phyloP scores from a whole-genome alignment of 2,888 invertebrate genomes.

The Bombylius discolor region DNA sequence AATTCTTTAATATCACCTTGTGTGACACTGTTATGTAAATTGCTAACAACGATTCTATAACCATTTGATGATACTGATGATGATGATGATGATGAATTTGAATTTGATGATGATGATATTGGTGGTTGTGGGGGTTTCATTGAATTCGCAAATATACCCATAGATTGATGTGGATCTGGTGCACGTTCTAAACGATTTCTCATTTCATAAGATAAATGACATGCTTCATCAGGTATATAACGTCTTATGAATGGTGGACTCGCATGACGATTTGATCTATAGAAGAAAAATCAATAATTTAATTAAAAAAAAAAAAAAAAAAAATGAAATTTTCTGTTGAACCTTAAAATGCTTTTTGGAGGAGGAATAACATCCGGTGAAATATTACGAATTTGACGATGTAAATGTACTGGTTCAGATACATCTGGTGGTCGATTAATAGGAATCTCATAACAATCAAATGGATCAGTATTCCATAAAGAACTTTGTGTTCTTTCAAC shows the following conservation, averaged over 20 bases:
- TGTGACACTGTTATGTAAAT: slow-evolving; percentile 74
- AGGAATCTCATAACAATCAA: slow-evolving; percentile 30
- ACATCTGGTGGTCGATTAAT: slow-evolving; percentile 5
- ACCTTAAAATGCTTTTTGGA: slow-evolving; percentile 18
- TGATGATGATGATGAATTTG: slow-evolving; percentile 1
- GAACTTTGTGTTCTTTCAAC: slow-evolving; percentile 2
- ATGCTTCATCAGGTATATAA: slow-evolving; percentile 23
- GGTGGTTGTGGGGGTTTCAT: slow-evolving; percentile 9
- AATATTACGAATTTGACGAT: slow-evolving; percentile 25
- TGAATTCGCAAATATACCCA: slow-evolving; percentile 33
- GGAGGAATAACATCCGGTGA: slow-evolving; percentile 22
- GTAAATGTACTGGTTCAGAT: slow-evolving; percentile 12
- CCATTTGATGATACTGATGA: slow-evolving; percentile 36
- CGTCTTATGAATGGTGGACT: slow-evolving; percentile 23
- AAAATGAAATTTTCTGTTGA: background rate
- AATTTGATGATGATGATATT: slow-evolving; percentile 9
- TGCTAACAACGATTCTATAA: slow-evolving; percentile 80
- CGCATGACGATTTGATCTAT: slow-evolving; percentile 11
- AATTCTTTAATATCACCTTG: slow-evolving; percentile 86
- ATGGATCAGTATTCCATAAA: slow-evolving; percentile 24
- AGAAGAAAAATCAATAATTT: background rate
- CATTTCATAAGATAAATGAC: slow-evolving; percentile 33
- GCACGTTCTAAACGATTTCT: slow-evolving; percentile 30
- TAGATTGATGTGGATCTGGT: slow-evolving; percentile 31
- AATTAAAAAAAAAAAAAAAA: background rate